Base-by-base conservation (phyloP, 1,140 invertebrate species). In the Eumeta japonica region DNA sequence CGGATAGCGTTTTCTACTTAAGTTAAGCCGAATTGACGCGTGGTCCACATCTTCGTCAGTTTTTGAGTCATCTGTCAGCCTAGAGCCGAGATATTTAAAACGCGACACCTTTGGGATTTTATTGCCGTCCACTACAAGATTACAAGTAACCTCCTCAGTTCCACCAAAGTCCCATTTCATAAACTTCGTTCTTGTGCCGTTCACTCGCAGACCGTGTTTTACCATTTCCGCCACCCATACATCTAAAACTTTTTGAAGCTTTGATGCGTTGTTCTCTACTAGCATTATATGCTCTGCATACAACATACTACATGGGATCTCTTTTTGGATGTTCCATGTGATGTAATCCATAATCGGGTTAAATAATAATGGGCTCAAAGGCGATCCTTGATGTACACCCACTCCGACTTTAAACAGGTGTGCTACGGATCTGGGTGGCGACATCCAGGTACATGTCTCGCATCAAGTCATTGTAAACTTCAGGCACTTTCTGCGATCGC, bases 221-320 rank as follows among this genome's bases (percentile, higher is more conserved):
- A 17, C 31, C 13, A 33, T 16, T 1, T 10, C 7, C 1, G 2
- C 10, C 9, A 16, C 16, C 31, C 31, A 33, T 18, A 11, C 1
- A 10, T 17, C 16, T 3, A 33, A 17, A 9, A 14, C 16, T 10
- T 10, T 17, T n/a, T 33, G 31, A 11, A 33, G 16, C 11, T 33
- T 11, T 3, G 5, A 4, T 17, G 16, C 11, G 15, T 14, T 33
- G 16, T 33, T 33, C 2, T 5, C 3, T n/a, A 33, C 19, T 11
- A 33, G 31, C 11, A 11, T 17, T 16, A 33, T 17, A 17, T 33
- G 16, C n/a, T 33, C 31, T 10, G 31, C 29, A 11, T 31, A 31
- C 10, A n/a, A 31, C 31, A 17, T 33, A 33, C 1, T 11, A 11
- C 15, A 33, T 33, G 31, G 31, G 1, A 17, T 9, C 10, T 10